Base-by-base conservation (phyloP, 2,113 vertebrate species). In the Carollia perspicillata region DNA sequence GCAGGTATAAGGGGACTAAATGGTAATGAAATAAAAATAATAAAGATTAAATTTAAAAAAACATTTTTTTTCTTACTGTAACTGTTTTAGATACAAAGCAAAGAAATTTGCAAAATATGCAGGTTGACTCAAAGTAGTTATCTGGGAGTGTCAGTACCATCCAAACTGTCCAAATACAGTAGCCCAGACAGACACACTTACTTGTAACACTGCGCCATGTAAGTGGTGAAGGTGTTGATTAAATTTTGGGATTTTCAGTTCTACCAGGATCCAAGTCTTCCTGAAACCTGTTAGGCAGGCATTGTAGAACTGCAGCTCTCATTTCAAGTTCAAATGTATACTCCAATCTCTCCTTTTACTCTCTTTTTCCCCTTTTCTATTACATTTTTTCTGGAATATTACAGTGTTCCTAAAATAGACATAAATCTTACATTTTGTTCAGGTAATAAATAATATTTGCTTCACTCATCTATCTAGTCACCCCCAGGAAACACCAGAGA, bases 81-180 rank as follows among this genome's bases (percentile, higher is more conserved):
- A 72, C 16, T 95, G 23, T 83, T 93, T 92, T 14, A 30, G 71
- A 49, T 33, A 72, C 18, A 93, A 97, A 95, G 23, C 42, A 83
- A 95, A 75, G 23, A 84, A 55, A 66, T 40, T 55, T 84, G 17
- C 9, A 87, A 93, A 35, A 71, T 47, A 37, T 1, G 6, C 16
- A 92, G 22, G 33, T 66, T 18, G 5, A 95, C 90, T 90, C 63
- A 58, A 87, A 86, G 22, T 30, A n/a, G 22, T 42, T 53, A 53
- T 26, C 44, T 58, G 51, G 49, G 30, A 89, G 79, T 78, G 87
- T 71, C 74, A 87, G 12, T 84, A 80, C 3, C 37, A 63, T 89
- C 79, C 58, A 60, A 75, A 87, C 28, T 37, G 3, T 91, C 60
- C 44, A 60, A 89, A 40, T 26, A 79, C n/a, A 86, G 74, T 4